Base-by-base conservation (phyloP, 1,140 invertebrate species). In the Ylistrum balloti region DNA sequence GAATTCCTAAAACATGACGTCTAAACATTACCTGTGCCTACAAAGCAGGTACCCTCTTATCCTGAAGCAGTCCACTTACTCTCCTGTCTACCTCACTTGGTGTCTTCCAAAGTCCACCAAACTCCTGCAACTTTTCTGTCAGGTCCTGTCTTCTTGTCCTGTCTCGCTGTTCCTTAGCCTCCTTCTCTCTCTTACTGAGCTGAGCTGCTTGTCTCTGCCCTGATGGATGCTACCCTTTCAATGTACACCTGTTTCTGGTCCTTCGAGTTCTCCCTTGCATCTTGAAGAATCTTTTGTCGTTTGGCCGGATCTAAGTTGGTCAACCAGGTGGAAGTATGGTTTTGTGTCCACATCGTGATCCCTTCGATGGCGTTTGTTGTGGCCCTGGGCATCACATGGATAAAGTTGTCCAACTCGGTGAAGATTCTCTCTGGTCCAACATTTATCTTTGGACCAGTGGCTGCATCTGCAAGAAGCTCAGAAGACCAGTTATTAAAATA, bases 141-240 rank as follows among this genome's bases (percentile, higher is more conserved):
- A 88, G 45, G 13, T 88, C 88, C 48, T 88, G 28, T n/a, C 85
- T 74, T 33, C 41, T 88, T 15, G 22, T 38, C 32, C 88, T 13
- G 33, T 88, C 88, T n/a, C 45, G 45, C 45, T 88, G 88, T 74
- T 88, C 5, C 88, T 88, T 88, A 33, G 88, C 88, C 5, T 88
- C 88, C 88, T 74, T 35, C 45, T 88, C 88, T 11, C 33, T 88
- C 45, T 88, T 56, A 17, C 17, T 45, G n/a, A 34, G 35, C 0
- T 45, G 34, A 45, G 87, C 87, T 41, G 33, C 35, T 0, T 45
- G 0, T 20, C 87, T 22, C 32, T 45, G 34, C 32, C 48, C 0
- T 41, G 74, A 88, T 88, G 28, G 32, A 11, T 32, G 45, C 88
- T 35, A 88, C 13, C 34, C 88, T 88, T 48, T 88, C 88, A 0